phyloP scores from a whole-genome alignment of 2,888 invertebrate genomes.

The Nephrotoma guestfalica region DNA sequence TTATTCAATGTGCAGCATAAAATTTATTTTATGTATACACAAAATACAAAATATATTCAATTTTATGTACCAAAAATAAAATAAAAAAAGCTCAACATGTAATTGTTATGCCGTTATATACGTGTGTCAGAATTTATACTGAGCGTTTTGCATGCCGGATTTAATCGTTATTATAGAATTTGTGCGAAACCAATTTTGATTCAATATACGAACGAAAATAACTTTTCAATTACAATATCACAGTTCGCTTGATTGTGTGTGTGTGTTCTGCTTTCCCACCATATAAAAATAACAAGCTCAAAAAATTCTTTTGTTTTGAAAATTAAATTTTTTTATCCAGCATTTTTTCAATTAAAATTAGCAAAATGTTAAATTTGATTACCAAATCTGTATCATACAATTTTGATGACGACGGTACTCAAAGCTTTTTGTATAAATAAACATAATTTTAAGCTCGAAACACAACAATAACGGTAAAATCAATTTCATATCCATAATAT shows the following conservation, averaged over 20 bases:
- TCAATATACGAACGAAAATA: background rate
- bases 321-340: background rate
- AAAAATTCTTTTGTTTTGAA: background rate
- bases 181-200: background rate
- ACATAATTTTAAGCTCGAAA: background rate
- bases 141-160: background rate
- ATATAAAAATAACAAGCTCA: background rate
- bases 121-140: too few species aligned
- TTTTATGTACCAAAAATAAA: background rate
- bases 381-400: background rate
- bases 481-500: background rate
- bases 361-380: background rate
- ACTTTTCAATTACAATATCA: background rate
- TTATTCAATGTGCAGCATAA: background rate
- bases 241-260: background rate
- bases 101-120: background rate
- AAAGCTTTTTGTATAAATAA: background rate
- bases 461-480: background rate
- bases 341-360: background rate
- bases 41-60: background rate
- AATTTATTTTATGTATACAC: background rate
- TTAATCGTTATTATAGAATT: background rate
- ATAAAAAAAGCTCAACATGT: background rate
- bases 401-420: background rate
- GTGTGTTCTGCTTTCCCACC: background rate